phyloP scores from a whole-genome alignment of 2,113 vertebrate genomes.

The Martes martes region DNA sequence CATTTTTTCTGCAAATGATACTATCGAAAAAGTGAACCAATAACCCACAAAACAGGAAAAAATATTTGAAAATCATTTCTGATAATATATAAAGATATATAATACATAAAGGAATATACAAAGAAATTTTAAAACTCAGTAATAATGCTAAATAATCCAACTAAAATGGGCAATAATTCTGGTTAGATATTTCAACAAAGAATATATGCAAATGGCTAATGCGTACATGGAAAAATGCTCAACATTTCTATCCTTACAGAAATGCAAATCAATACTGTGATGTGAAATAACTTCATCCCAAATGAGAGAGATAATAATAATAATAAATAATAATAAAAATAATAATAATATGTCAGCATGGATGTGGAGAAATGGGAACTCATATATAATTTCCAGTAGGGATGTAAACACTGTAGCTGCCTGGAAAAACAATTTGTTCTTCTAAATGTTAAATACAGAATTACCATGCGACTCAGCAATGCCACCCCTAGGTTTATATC shows the following conservation, averaged over 20 bases:
- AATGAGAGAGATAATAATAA: neutral
- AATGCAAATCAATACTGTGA: neutral
- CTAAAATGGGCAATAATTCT: neutral
- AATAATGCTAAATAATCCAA: neutral
- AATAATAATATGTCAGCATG: neutral
- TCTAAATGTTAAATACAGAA: neutral
- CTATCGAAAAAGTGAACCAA: neutral
- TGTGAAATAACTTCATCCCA: neutral
- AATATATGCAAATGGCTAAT: neutral
- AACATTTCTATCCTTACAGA: neutral
- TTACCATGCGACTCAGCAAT: neutral
- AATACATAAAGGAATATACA: neutral
- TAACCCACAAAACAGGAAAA: neutral
- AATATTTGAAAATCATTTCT: neutral
- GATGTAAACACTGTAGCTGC: neutral
- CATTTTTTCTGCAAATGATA: neutral
- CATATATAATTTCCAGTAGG: neutral
- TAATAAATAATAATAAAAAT: neutral
- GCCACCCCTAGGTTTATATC: neutral
- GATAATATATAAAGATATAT: neutral
- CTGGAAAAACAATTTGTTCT: neutral
- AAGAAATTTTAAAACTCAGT: neutral
- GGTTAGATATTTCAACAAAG: neutral
- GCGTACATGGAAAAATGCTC: neutral
- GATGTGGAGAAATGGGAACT: neutral